A percentile compares a stretch with the other conserved stretches of the same genome.
These are phyloP conservation scores for Mesoligia furuncula DNA, from an alignment of 2,888 invertebrate species.

Conservation along the genomic window DNA sequence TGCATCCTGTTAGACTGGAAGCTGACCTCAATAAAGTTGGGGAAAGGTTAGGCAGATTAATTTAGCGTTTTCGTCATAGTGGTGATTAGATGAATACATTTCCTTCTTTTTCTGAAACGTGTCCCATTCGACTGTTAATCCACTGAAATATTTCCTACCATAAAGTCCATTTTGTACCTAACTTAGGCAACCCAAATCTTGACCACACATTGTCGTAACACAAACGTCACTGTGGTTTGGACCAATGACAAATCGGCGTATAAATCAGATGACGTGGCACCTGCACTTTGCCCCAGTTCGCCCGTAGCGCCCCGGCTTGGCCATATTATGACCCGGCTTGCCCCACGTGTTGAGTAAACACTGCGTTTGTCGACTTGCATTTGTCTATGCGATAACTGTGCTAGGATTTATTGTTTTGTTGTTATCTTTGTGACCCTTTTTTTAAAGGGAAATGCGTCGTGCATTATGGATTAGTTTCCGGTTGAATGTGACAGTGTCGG, in stretches of 20 bases:
- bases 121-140: neutral
- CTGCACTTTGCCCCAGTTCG: constrained; percentile 63
- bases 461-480: constrained; percentile 6
- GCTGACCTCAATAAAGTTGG: neutral
- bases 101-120: neutral
- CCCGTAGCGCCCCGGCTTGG: constrained; percentile 35
- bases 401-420: constrained; percentile 39
- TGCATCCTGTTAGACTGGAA: neutral
- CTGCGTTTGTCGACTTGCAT: constrained; percentile 54
- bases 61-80: neutral
- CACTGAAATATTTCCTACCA: constrained; percentile 8
- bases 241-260: constrained; percentile 67
- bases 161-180: constrained; percentile 22
- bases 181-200: constrained; percentile 47
- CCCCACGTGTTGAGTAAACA: constrained; percentile 50
- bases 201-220: constrained; percentile 48
- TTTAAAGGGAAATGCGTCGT: constrained; percentile 15
- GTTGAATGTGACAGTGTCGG: neutral
- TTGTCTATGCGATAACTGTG: constrained; percentile 57
- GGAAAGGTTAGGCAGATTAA: neutral
- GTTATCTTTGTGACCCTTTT: constrained; percentile 35
- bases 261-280: constrained; percentile 66
- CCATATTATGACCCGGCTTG: constrained; percentile 37
- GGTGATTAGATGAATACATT: too few relatives aligned
- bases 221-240: constrained; percentile 63